A percentile compares a stretch with the other conserved stretches of the same genome.
Conservation (phyloP, 53 echinoderm and acorn worm species). For the Echinarachnius parma region DNA sequence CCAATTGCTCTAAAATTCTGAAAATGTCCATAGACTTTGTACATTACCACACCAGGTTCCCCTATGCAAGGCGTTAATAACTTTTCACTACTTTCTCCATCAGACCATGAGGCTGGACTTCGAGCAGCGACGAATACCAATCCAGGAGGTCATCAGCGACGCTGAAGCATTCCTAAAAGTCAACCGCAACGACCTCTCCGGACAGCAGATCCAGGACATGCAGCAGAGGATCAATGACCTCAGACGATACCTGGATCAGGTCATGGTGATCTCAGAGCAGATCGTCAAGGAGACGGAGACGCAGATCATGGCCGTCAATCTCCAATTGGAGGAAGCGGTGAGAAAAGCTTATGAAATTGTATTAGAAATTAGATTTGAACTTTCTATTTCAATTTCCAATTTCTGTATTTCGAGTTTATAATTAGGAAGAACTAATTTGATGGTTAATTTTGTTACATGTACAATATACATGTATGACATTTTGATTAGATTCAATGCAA, state of each 20-base stretch:
- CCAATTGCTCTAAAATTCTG: neutral
- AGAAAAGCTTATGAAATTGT: too few species aligned
- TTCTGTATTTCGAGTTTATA: too few species aligned
- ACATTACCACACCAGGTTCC: too few species aligned
- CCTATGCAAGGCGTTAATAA: too few species aligned
- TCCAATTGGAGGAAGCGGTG: constrained; percentile 61
- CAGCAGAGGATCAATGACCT: constrained; percentile 78
- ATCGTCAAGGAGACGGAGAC: constrained; percentile 83
- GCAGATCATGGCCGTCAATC: constrained; percentile 67
- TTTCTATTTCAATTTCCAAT: too few species aligned
- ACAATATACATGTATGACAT: too few species aligned
- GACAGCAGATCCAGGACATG: constrained; percentile 77
- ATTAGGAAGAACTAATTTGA: too few species aligned
- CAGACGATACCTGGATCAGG: constrained; percentile 73
- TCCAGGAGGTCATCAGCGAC: constrained; percentile 85
- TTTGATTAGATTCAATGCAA: too few species aligned
- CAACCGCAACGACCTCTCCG: constrained; percentile 64
- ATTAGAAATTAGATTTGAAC: too few species aligned
- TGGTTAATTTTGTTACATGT: too few species aligned
- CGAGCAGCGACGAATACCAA: constrained; percentile 57
- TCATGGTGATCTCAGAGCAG: constrained; percentile 81
- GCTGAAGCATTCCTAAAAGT: constrained; percentile 83
- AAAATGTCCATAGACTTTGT: too few species aligned
- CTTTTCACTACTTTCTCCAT: neutral
- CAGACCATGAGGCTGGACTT: constrained; percentile 74